phyloP scores from a whole-genome alignment of 2,797 vertebrate genomes.

The Limnodromus scolopaceus region DNA sequence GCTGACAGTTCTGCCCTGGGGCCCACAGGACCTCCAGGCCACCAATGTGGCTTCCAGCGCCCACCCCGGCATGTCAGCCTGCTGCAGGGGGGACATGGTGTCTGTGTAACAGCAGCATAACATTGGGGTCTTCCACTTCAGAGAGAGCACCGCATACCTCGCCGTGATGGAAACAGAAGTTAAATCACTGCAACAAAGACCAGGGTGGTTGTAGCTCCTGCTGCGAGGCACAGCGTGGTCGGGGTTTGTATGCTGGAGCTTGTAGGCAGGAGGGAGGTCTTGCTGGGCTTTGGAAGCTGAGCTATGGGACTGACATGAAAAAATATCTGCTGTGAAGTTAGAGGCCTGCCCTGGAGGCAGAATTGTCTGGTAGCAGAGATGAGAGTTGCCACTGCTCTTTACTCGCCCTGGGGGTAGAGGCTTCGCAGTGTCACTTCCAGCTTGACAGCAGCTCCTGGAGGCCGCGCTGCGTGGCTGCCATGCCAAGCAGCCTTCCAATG shows the following conservation, averaged over 20 bases:
- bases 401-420: not conserved
- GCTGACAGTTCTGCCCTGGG: not conserved
- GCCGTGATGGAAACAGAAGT: not conserved
- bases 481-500: not conserved
- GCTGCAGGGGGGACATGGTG: not conserved
- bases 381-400: not conserved
- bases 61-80: not conserved
- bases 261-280: not conserved
- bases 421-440: not conserved
- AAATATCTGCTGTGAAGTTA: not conserved
- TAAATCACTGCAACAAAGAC: not conserved
- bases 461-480: accelerated
- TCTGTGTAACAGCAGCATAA: not conserved
- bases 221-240: not conserved
- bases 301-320: not conserved
- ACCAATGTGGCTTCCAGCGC: not conserved
- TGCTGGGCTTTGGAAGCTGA: slow-evolving; percentile 6
- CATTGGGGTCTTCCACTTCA: not conserved
- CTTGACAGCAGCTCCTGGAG: not conserved
- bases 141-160: not conserved
- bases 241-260: not conserved
- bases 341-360: not conserved
- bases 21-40: not conserved
- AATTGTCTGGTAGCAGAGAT: slow-evolving; percentile 26
- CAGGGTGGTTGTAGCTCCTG: not conserved